Evolutionary conservation across 2,113 vertebrate genomes (phyloP), one percentile per base, ranked within the genome.

Genomic region (Chascanopsetta lugubris): DNA sequence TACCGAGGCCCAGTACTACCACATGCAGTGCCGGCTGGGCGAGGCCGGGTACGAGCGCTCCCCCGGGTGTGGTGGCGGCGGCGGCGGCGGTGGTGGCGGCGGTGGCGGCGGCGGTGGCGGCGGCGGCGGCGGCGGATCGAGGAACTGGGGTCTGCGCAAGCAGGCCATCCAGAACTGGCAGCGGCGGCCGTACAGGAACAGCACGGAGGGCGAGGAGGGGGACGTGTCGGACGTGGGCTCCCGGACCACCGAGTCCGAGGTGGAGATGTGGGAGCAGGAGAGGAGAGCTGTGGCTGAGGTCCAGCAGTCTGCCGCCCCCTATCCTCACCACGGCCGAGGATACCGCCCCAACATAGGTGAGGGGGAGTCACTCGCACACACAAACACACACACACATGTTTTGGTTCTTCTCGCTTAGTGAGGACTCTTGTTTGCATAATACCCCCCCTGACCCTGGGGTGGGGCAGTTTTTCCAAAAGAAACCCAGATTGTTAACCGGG

Each of bases 111-210:
- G n/a, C n/a, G n/a, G n/a, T n/a, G n/a, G n/a, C n/a, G n/a, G n/a
- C n/a, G n/a, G n/a, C n/a, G n/a, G n/a, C n/a, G n/a, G n/a, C n/a
- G n/a, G n/a, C 2, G 77, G 89, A 6, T 92, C 89, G 0, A 94
- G 94, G 13, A 94, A 94, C 77, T 96, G 96, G 46, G 96, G 94
- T 20, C 94, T 99, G 22, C 93, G 96, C 13, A 94, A 97, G 26
- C 97, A 98, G 83, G 97, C 97, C 55, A 97, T 99, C 83, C 96
- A 99, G 73, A 99, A 99, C 90, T 98, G 96, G 96, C 96, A 99
- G 83, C 94, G 96, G 26, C 90, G 96, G 60, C 97, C 97, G 0
- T 96, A 97, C 83, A 92, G 94, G 65, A 97, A 98, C 93, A 98
- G 97, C 93, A 98, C 94, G 0, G 97, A 98, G 63, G 97, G 96